Percentiles rank a stretch among this genome's conserved stretches.
Conservation (phyloP, 2,888 invertebrate species). For the Pristionchus mayeri region DNA sequence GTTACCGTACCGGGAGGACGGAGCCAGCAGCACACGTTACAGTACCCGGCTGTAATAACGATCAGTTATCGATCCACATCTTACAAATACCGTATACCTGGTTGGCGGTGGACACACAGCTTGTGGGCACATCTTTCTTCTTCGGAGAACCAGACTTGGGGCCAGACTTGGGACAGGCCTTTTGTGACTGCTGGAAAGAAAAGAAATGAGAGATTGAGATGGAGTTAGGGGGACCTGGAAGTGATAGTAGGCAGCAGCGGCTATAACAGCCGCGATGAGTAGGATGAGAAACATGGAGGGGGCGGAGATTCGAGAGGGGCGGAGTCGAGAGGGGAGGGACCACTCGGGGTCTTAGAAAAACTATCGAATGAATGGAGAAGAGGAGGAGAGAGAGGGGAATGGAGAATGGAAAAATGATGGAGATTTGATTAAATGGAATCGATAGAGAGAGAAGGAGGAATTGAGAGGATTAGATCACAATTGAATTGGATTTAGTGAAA, state of each 20-base stretch:
- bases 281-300: slow-evolving; percentile 30
- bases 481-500: no score
- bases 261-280: slow-evolving; percentile 32
- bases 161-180: no score
- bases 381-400: no score
- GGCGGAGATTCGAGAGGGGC: slow-evolving; percentile 32
- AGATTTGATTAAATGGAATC: no score
- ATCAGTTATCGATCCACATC: no score
- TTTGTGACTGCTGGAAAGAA: background rate
- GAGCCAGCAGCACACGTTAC: slow-evolving; percentile 16
- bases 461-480: no score
- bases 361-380: no score
- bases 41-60: slow-evolving; percentile 9
- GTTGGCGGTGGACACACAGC: no score
- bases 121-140: slow-evolving; percentile 35
- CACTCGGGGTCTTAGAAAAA: no score
- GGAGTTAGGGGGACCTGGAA: background rate
- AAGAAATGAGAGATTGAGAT: background rate
- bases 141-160: background rate
- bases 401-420: no score
- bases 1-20: slow-evolving; percentile 34
- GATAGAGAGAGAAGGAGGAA: no score
- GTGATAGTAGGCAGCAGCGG: slow-evolving; percentile 32
- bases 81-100: background rate
- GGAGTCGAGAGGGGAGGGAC: slow-evolving; percentile 30